Evolutionary conservation across 1,140 invertebrate species (phyloP).

Genomic region (Lucilia cuprina): DNA sequence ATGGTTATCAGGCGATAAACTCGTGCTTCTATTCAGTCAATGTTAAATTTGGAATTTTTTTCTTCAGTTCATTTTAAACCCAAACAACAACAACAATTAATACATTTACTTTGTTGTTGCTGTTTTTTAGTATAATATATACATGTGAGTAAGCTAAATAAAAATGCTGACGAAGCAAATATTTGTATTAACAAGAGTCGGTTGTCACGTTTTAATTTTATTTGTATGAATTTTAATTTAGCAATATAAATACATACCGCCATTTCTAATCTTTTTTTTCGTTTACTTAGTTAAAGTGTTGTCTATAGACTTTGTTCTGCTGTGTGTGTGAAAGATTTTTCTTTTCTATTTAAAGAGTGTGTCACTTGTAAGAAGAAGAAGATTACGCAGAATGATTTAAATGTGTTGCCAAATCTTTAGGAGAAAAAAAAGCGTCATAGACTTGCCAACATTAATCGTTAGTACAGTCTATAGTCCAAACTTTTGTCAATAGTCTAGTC

Average conservation of each 20-base stretch:
- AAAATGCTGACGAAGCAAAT: neutral
- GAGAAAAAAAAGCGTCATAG: no score
- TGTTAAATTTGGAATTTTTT: neutral
- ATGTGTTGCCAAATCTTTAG: no score
- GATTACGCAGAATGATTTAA: no score
- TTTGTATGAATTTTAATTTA: neutral
- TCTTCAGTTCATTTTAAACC: neutral
- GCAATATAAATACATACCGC: neutral
- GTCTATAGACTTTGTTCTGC: no score
- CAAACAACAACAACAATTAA: neutral
- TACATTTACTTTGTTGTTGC: neutral
- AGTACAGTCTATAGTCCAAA: no score
- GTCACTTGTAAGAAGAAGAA: no score
- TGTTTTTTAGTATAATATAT: neutral
- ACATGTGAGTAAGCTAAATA: neutral
- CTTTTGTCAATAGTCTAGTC: no score
- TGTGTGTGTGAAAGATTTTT: no score
- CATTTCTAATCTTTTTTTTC: neutral
- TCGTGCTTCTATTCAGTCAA: neutral
- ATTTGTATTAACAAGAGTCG: neutral
- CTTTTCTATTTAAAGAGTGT: no score
- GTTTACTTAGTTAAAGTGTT: no score
- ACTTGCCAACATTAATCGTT: no score
- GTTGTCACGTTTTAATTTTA: neutral
- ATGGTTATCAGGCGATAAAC: neutral